Base-by-base conservation (phyloP, 2,797 vertebrate species). In the Chlorospingus flavigularis region DNA sequence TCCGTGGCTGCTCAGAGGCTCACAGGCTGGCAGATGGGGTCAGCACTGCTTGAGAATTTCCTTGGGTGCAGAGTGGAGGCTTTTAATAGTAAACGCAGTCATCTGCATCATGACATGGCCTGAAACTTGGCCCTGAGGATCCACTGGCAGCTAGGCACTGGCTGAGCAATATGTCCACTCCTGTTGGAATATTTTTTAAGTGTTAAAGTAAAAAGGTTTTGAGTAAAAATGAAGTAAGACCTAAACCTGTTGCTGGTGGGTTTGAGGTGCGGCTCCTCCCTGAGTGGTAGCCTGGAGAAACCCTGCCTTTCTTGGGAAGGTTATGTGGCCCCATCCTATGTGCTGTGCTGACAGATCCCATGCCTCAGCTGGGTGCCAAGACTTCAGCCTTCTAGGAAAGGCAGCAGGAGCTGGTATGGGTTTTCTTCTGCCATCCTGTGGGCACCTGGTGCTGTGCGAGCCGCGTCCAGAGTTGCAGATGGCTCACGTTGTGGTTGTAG, bases 381-480 rank as follows among this genome's bases (percentile, higher is more conserved):
- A 42, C 26, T 82, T 63, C 73, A 63, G 55, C 68, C 71, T 89
- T 86, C 79, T 55, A 83, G 82, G 75, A 83, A 60, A n/a, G 53
- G 72, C 51, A 37, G 31, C 0, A 4, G 42, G 70, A 74, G 20
- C 26, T 0, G 1, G 6, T 31, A 62, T 54, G 55, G 60, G 17
- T 83, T 93, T 78, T 86, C 54, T 72, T 1, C 42, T 72, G 71
- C 79, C 33, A n/a, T 39, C 33, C 65, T 1, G 2, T 17, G 71
- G 37, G 37, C 0, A 0, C 24, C 57, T 76, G 57, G 13, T 47
- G 58, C 65, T 43, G 25, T 47, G 58, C 0, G 9, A 71, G 51
- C 70, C 70, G 60, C 0, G 0, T 30, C 31, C 0, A 0, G 35
- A 17, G 43, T 26, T 18, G 2, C 40, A 42, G 31, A 10, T 62